Conservation (phyloP, 1,140 invertebrate species). For the Lasioglossum baleicum region DNA sequence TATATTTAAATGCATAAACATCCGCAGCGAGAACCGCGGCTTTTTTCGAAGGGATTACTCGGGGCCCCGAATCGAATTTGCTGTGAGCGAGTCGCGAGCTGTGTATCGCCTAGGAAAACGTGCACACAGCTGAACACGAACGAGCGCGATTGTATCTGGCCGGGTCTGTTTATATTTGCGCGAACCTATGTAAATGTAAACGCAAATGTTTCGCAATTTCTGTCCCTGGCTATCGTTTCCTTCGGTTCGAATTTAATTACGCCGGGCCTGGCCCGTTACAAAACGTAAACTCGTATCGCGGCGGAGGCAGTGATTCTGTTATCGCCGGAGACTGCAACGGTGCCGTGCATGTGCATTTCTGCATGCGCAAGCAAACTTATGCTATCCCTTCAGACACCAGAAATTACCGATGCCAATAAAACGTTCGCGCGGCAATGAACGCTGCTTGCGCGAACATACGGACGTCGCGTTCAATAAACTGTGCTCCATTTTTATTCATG, state of each 20-base stretch:
- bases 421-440: neutral
- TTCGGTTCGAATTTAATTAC: constrained; percentile 66
- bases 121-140: constrained; percentile 48
- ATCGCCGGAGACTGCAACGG: neutral
- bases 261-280: constrained; percentile 38
- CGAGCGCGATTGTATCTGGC: constrained; percentile 63
- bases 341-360: neutral
- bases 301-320: constrained; percentile 11
- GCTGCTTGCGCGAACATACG: neutral
- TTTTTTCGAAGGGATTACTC: constrained; percentile 34
- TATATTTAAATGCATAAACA: too few relatives aligned
- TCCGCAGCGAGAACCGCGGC: too few relatives aligned
- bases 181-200: constrained; percentile 69
- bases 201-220: constrained; percentile 72
- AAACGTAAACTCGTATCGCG: constrained; percentile 27
- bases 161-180: constrained; percentile 66
- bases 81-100: constrained; percentile 64
- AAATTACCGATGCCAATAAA: neutral
- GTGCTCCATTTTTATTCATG: constrained; percentile 28
- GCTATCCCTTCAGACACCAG: neutral
- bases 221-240: constrained; percentile 73
- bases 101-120: constrained; percentile 72
- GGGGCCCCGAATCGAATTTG: constrained; percentile 36
- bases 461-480: constrained; percentile 20
- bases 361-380: neutral